Evolutionary conservation across 2,888 invertebrate genomes (phyloP).

Genomic region (Hetaerina titia): DNA sequence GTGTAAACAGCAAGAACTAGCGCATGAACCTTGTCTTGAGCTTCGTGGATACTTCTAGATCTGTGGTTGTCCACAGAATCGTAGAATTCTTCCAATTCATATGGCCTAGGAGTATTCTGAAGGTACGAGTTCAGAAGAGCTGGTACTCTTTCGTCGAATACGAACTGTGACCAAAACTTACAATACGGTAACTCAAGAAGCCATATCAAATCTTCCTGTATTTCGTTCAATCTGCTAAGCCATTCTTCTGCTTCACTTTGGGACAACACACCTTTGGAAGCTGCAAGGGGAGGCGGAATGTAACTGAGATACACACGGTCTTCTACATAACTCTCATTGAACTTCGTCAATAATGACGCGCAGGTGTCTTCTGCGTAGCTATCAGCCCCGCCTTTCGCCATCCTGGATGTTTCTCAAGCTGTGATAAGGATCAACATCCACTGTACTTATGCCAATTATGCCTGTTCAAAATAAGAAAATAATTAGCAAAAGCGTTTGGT

Average conservation of each 20-base stretch:
- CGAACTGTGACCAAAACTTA: constrained; percentile 77
- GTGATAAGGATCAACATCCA: not conserved
- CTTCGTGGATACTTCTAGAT: not conserved
- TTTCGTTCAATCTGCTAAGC: constrained; percentile 82
- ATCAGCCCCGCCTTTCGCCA: constrained; percentile 16
- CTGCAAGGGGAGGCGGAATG: constrained; percentile 78
- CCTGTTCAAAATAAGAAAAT: not conserved
- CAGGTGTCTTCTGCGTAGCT: not conserved
- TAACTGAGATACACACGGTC: constrained; percentile 81
- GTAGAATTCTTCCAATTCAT: constrained; percentile 49
- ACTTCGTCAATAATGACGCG: constrained; percentile 24
- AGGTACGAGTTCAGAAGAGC: constrained; percentile 1
- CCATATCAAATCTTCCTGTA: constrained; percentile 84
- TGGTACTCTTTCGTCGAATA: constrained; percentile 21
- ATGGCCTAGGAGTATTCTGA: constrained; percentile 44
- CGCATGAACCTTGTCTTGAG: constrained; percentile 38
- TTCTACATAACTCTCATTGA: constrained; percentile 81
- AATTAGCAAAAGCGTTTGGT: not conserved
- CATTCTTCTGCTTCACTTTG: constrained; percentile 83
- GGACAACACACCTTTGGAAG: constrained; percentile 78
- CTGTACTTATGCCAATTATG: not conserved
- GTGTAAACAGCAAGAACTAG: constrained; percentile 32
- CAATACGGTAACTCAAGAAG: constrained; percentile 84
- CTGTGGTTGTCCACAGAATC: not conserved
- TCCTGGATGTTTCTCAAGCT: not conserved